Evolutionary conservation across 2,113 vertebrate genomes (phyloP).

Genomic region (Melozone crissalis): DNA sequence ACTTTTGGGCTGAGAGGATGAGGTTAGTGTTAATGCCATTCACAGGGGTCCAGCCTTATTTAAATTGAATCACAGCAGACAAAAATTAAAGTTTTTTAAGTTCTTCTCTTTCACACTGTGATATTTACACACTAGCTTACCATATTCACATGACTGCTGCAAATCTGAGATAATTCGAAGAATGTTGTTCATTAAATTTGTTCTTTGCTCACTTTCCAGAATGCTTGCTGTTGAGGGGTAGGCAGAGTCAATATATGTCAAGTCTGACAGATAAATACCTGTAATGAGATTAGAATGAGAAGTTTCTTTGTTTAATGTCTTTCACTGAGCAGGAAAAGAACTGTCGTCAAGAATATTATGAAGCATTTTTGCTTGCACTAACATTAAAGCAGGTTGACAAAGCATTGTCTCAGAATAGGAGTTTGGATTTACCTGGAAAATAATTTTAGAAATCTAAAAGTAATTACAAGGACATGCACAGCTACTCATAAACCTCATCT

Average conservation of each 20-base stretch:
- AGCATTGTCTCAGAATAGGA: background rate
- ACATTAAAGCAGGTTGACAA: background rate
- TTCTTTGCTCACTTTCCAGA: slow-evolving; percentile 96
- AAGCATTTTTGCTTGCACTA: background rate
- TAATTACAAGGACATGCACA: background rate
- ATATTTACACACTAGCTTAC: slow-evolving; percentile 67
- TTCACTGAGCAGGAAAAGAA: background rate
- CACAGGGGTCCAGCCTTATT: background rate
- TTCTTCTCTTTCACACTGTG: background rate
- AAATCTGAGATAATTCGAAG: slow-evolving; percentile 97
- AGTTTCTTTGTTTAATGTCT: background rate
- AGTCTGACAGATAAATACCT: slow-evolving; percentile 98
- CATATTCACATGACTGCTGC: slow-evolving; percentile 95
- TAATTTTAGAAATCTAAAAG: background rate
- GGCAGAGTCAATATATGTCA: slow-evolving; percentile 97
- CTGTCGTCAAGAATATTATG: background rate
- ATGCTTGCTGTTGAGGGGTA: slow-evolving; percentile 98
- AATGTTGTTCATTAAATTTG: slow-evolving; percentile 98
- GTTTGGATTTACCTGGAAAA: background rate
- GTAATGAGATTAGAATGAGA: slow-evolving; percentile 38
- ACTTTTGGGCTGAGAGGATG: background rate
- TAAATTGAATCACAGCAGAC: background rate
- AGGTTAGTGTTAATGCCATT: background rate
- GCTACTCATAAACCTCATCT: background rate
- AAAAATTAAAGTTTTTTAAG: background rate